Base-by-base conservation (phyloP, 2,888 invertebrate genomes). In the Latrodectus elegans region DNA sequence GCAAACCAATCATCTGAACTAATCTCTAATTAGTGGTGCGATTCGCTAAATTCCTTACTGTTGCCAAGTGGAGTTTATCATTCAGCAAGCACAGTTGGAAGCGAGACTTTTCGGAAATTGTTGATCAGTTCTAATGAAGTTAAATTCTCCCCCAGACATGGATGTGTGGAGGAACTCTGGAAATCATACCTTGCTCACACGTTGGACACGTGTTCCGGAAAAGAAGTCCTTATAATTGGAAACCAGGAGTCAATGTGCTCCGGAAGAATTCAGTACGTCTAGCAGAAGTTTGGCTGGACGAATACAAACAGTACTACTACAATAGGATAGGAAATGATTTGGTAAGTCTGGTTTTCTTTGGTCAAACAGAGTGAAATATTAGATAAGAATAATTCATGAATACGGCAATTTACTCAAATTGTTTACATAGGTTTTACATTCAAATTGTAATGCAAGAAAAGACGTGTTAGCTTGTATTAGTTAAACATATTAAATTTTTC, bases 131-230 rank as follows among this genome's bases (percentile, higher is more conserved):
- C 38, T 38, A 38, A 38, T 38, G 38, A 38, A 38, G 38, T 38
- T 60, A 8, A 55, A 55, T 38, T 60, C 70, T 53, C 49, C 75
- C 78, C 8, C 91, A 94, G 94, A 97, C 98, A 9, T 99, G 99
- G 99, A 99, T 99, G 99, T 99, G 99, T 92, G 99, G 99, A 81
- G 99, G 99, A 71, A 97, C 96, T 0, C 93, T 99, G 90, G 99
- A 99, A 93, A 99, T 99, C 90, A 95, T 99, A 52, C 99, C 99
- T 1, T 99, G 99, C 92, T 99, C 98, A 8, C 99, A 99, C 93
- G 99, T 99, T 71, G 99, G 99, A 6, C 99, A 99, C 93, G 99
- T 99, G 92, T 99, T 99, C 94, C 94, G 99, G 90, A 99, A 99
- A 92, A 94, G 99, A 88, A 97, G 98, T 15, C 99, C 99, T 0